Evolutionary conservation across 2,113 vertebrate species (phyloP), one percentile per base, ranked within the genome.

Genomic region (Phalacrocorax aristotelis): DNA sequence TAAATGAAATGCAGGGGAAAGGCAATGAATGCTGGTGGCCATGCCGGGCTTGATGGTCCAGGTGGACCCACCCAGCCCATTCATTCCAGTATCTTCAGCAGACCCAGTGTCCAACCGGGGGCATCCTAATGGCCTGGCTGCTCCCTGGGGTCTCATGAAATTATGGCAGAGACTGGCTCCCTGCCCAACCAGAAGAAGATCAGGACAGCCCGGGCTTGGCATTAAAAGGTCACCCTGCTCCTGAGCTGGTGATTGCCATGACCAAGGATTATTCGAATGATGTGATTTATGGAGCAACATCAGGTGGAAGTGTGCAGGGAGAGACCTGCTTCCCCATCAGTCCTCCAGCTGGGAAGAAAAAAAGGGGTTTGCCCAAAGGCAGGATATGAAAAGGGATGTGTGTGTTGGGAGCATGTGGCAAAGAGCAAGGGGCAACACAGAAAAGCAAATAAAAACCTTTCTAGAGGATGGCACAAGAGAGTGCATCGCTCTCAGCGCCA

Each of bases 191-290:
- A 78, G 77, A 49, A 79, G 87, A 87, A 68, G 85, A 92, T 64
- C 69, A 91, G 70, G 70, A 52, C 80, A 96, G 61, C 36, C 79
- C 4, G 40, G n/a, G 52, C 72, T 89, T 82, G 95, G 80, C 61
- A 93, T 84, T 93, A 82, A 87, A 96, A 97, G 89, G 94, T 95
- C 94, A 91, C 44, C 78, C 62, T 76, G 84, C 9, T 69, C 92
- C 81, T n/a, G 52, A 95, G 69, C 80, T 78, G 83, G 66, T 55
- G 86, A 84, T 83, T 95, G 96, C 85, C 66, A 94, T 87, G 94
- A 91, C 65, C 74, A 80, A 92, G 90, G 94, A 95, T 91, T 96
- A 90, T 57, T 58, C 3, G 26, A 77, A 80, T 93, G 85, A 94
- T 27, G 44, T 60, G 94, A 89, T 84, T 82, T 87, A 92, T 30